phyloP scores from a whole-genome alignment of 2,113 vertebrate species.

The Holacanthus passer region DNA sequence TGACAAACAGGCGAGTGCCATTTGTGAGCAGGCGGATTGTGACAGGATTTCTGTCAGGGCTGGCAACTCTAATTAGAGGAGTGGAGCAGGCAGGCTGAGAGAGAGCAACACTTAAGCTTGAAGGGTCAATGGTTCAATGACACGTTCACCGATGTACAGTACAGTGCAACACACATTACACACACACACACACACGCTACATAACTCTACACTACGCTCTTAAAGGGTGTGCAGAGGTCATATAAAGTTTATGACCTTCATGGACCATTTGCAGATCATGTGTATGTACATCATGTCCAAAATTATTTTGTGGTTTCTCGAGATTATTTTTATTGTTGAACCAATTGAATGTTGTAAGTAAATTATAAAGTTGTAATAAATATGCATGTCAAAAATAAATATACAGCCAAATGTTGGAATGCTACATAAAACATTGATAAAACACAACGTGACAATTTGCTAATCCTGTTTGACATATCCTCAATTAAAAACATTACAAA shows the following conservation, averaged over 20 bases:
- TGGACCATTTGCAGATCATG: not conserved
- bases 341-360: too few species aligned
- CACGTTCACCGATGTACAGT: slow-evolving; percentile 40
- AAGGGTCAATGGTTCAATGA: slow-evolving; percentile 72
- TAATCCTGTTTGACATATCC: too few species aligned
- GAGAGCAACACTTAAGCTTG: slow-evolving; percentile 56
- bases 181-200: not conserved
- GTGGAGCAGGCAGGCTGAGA: slow-evolving; percentile 53
- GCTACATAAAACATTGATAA: too few species aligned
- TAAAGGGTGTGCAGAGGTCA: slow-evolving; percentile 26
- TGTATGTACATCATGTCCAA: too few species aligned
- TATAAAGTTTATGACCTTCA: slow-evolving; percentile 6
- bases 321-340: too few species aligned
- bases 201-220: not conserved
- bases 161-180: not conserved
- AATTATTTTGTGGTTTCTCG: too few species aligned
- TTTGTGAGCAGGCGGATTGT: slow-evolving; percentile 71
- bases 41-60: slow-evolving; percentile 74
- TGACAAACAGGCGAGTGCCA: slow-evolving; percentile 76
- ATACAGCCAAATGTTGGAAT: too few species aligned
- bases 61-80: slow-evolving; percentile 79
- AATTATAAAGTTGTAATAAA: too few species aligned
- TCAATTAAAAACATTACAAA: too few species aligned
- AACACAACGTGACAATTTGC: too few species aligned
- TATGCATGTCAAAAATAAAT: too few species aligned